Evolutionary conservation across 2,113 vertebrate species (phyloP).

Genomic region (Melozone crissalis): DNA sequence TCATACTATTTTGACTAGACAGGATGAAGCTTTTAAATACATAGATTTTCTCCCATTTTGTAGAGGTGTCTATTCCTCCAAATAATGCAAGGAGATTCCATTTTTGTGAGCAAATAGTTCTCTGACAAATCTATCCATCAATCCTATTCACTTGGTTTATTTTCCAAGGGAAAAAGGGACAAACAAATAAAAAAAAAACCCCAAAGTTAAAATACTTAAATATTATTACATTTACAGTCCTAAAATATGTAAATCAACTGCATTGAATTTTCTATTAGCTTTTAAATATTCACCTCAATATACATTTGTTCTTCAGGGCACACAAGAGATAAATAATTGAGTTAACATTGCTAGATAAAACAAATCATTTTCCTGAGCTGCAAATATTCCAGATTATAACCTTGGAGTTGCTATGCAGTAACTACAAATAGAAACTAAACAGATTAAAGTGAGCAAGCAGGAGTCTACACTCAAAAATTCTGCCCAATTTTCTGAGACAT

Average conservation of each 20-base stretch:
- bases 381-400: constrained; percentile 3
- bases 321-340: constrained; percentile 24
- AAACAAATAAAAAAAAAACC: not conserved
- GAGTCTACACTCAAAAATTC: not conserved
- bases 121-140: not conserved
- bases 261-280: constrained; percentile 22
- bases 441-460: not conserved
- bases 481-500: not conserved
- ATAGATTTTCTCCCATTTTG: not conserved
- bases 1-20: not conserved
- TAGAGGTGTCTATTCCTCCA: not conserved
- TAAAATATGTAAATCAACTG: not conserved
- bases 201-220: constrained; percentile 26
- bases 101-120: not conserved
- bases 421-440: not conserved
- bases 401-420: not conserved
- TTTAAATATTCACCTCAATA: constrained; percentile 50
- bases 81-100: not conserved
- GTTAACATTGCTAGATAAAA: not conserved
- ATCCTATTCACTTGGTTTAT: constrained; percentile 20
- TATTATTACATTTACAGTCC: constrained; percentile 36
- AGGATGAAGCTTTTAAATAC: not conserved
- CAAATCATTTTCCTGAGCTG: constrained; percentile 43
- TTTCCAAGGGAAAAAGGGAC: constrained; percentile 8
- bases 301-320: constrained; percentile 48